Evolutionary conservation across 2,113 vertebrate species (phyloP), one percentile per base, ranked within the genome.

Genomic region (Phycodurus eques): DNA sequence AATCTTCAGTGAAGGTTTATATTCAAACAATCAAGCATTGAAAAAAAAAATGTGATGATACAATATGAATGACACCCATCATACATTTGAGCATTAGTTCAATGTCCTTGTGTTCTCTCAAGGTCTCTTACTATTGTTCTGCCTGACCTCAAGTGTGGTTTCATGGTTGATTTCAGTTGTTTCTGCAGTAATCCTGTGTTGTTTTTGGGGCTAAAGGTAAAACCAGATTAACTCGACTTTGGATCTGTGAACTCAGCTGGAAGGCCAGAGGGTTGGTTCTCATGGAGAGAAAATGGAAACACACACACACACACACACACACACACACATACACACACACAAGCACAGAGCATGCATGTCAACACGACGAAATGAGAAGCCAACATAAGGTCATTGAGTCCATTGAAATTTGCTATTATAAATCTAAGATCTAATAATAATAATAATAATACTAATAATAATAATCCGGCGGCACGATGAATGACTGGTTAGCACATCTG

Each of bases 191-290:
- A 76, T 77, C 74, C 76, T 4, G 27, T 91, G 90, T 92, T 92
- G 86, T 91, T 91, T 90, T 91, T 88, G 83, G 85, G 83, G 79
- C 81, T 84, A 88, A 87, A 89, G 82, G 83, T 89, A 90, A 90
- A 88, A 87, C 73, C 82, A 90, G 90, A 93, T 92, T 90, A 91
- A 79, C 81, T 86, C 79, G 75, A 87, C 89, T 89, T 85, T 80
- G 79, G 87, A 87, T 91, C 78, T 88, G 89, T 90, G 84, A 92
- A 92, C 78, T 92, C 90, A 90, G 83, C 74, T 86, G 88, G 91
- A 92, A 93, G 85, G 79, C 73, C 80, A 75, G 80, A 86, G 83
- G 77, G 73, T 68, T 67, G 75, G 83, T 90, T 91, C 85, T 88
- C 85, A 90, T 83, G 75, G 56, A 85, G 76, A 83, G 71, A 85